Conservation (phyloP, 2,888 invertebrate genomes). For the Resseliella maxima region DNA sequence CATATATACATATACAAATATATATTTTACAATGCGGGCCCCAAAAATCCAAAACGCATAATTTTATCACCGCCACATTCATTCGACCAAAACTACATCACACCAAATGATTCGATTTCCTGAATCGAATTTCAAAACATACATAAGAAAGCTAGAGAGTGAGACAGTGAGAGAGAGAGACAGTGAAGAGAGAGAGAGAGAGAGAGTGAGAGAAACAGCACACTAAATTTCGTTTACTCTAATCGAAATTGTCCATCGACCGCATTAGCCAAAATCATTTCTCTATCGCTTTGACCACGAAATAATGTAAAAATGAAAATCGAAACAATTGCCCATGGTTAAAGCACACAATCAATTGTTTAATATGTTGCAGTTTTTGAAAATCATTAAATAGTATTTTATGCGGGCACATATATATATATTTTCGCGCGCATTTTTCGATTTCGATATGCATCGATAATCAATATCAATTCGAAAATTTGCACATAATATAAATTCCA, state of each 20-base stretch:
- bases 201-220: not conserved
- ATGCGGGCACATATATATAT: not conserved
- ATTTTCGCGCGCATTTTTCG: not conserved
- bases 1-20: not conserved
- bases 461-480: conserved; percentile 35
- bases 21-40: not conserved
- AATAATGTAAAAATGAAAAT: not conserved
- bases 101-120: not conserved
- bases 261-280: conserved; percentile 40
- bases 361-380: not conserved
- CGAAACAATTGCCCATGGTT: not conserved
- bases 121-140: not conserved
- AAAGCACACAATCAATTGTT: not conserved
- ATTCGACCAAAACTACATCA: not conserved
- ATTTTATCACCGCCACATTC: not conserved
- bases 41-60: not conserved
- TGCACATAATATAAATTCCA: not conserved
- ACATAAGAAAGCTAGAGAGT: no score
- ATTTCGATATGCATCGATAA: conserved; percentile 27
- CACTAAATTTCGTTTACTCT: conserved; percentile 37
- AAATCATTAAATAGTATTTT: conserved; percentile 1
- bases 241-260: conserved; percentile 39
- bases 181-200: no score
- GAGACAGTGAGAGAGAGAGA: no score
- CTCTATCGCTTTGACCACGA: conserved; percentile 33